Percentiles rank a stretch among this genome's conserved stretches.
phyloP scores from a whole-genome alignment of 1,140 invertebrate genomes.

The Hypsibius dujardini region DNA sequence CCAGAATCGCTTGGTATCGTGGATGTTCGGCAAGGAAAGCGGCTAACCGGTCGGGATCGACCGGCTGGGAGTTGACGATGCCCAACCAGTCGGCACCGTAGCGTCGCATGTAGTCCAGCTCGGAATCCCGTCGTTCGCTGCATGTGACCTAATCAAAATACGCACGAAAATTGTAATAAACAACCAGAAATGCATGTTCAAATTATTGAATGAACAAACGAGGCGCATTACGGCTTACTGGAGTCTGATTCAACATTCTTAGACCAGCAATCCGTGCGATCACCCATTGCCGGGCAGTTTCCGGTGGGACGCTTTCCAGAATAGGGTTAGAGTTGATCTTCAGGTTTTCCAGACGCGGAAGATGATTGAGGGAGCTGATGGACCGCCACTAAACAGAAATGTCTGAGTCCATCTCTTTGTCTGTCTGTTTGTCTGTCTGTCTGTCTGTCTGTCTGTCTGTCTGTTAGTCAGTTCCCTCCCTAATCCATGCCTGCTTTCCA shows the following conservation, averaged over 20 bases:
- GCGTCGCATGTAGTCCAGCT: constrained; percentile 68
- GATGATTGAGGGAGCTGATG: constrained; percentile 62
- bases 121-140: constrained; percentile 56
- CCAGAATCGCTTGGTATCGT: constrained; percentile 44
- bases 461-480: too few relatives aligned
- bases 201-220: background rate
- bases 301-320: constrained; percentile 43
- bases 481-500: too few relatives aligned
- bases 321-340: constrained; percentile 54
- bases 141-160: constrained; percentile 36
- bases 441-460: too few relatives aligned
- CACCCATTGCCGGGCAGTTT: constrained; percentile 52
- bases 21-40: constrained; percentile 53
- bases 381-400: constrained; percentile 47
- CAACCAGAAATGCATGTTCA: background rate
- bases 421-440: too few relatives aligned
- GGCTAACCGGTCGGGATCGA: constrained; percentile 25
- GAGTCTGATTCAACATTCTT: constrained; percentile 31
- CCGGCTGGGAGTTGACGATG: constrained; percentile 30
- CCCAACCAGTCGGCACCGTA: constrained; percentile 53
- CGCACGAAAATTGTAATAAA: background rate
- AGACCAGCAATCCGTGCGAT: constrained; percentile 50
- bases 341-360: constrained; percentile 49
- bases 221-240: constrained; percentile 23
- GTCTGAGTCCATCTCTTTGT: too few relatives aligned